A percentile compares a stretch with the other conserved stretches of the same genome.
Evolutionary conservation across 1,140 invertebrate genomes (phyloP).

Genomic region (Neodiprion virginianus): DNA sequence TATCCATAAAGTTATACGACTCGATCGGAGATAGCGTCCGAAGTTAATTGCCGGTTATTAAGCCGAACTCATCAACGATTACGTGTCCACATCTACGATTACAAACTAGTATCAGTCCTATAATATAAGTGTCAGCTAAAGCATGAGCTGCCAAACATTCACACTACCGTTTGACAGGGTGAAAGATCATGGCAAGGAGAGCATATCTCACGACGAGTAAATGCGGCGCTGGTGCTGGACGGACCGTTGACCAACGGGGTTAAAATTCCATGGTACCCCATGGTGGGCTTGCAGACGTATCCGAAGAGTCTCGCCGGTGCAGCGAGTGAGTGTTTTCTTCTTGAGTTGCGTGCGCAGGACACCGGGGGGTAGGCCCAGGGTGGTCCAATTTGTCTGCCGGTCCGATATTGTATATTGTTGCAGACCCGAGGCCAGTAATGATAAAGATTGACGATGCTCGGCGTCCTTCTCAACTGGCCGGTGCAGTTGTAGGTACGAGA

Average conservation of each 20-base stretch:
- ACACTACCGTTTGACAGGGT: no score
- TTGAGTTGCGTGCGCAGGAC: constrained; percentile 34
- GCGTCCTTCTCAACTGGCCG: background rate
- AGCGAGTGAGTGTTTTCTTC: background rate
- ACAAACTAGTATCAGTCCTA: no score
- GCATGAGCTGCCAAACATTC: no score
- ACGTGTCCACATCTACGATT: no score
- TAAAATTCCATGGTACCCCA: background rate
- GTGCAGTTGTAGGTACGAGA: background rate
- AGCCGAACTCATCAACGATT: no score
- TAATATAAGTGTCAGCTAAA: no score
- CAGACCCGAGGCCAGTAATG: constrained; percentile 2
- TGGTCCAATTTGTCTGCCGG: constrained; percentile 62
- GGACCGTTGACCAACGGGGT: background rate
- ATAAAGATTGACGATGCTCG: background rate
- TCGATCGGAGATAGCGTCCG: no score
- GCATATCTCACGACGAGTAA: no score
- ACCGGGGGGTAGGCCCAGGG: constrained; percentile 47
- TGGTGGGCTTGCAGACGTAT: background rate
- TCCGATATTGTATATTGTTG: constrained; percentile 50
- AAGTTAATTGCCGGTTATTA: no score
- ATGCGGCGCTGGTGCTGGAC: no score
- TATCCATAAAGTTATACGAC: no score
- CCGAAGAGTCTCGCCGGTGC: background rate
- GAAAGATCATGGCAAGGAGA: no score